Evolutionary conservation across 2,797 vertebrate genomes (phyloP), one percentile per base, ranked within the genome.

Genomic region (Tenualosa ilisha): DNA sequence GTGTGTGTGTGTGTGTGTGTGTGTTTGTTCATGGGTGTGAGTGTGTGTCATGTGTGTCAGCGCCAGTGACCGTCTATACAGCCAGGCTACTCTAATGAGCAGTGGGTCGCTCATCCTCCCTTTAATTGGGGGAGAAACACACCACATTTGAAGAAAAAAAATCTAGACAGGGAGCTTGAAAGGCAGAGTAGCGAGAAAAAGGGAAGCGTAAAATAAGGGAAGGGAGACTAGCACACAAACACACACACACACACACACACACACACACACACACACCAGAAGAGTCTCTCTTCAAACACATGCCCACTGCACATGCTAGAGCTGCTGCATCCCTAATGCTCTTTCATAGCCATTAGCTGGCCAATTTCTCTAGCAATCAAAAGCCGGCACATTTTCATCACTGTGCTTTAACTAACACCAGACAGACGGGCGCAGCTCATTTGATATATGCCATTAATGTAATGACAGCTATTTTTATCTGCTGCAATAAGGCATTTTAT

Each of bases 111-210:
- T 92, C 87, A 85, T 90, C 87, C 89, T 88, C 87, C 87, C 85
- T 85, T 88, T 93, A 95, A 94, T 92, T 93, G 91, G 90, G 85
- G 22, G 88, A 90, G 93, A 92, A 92, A 93, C 85, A 92, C 83
- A 91, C 89, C 87, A 81, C 84, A 89, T 91, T 87, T 56, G 81
- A 87, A 87, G 89, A 84, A 84, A 83, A 91, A 56, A 89, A 83
- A 37, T 4, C 87, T 88, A 90, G 84, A 91, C 90, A 90, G 85
- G 61, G 59, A 54, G 56, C 68, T 6, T 75, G 68, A 75, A 75
- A 75, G 68, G 68, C 24, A 68, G 68, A 75, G 68, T 20, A 49
- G 56, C 65, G 22, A 11, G 9, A 37, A 31, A 81, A 56, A 61
- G 37, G 56, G 54, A 53, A 61, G 63, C 9, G 72, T 43, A 56